Percentiles rank a stretch among this genome's conserved stretches.
phyloP scores from a whole-genome alignment of 2,888 invertebrate species.

The Bimastos eiseni region DNA sequence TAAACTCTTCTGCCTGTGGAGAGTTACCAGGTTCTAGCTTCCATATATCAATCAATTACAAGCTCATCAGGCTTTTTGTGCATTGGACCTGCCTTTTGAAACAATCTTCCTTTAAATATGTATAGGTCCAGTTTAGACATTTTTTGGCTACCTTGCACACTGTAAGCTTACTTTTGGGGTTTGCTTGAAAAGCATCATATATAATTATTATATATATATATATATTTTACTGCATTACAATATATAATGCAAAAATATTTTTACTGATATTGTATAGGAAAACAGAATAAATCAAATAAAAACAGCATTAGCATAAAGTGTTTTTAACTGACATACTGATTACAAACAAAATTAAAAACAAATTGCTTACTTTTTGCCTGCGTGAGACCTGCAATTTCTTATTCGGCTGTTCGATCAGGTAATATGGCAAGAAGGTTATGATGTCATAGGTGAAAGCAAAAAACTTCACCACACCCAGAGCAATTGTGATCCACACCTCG shows the following conservation, averaged over 20 bases:
- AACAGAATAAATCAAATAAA: not conserved
- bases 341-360: not conserved
- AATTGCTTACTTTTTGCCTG: slow-evolving; percentile 52
- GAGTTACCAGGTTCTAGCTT: too few species aligned
- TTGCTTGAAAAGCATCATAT: not conserved
- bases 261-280: not conserved
- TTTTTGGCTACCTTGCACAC: not conserved
- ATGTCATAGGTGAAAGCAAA: slow-evolving; percentile 79
- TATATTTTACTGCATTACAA: not conserved
- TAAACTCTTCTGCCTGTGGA: too few species aligned
- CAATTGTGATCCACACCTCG: slow-evolving; percentile 30
- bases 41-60: too few species aligned
- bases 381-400: slow-evolving; percentile 47
- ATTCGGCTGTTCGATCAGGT: slow-evolving; percentile 73
- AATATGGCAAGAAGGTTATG: slow-evolving; percentile 85
- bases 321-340: not conserved
- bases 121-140: too few species aligned
- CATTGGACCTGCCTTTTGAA: too few species aligned
- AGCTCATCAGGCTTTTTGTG: too few species aligned
- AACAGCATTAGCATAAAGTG: not conserved
- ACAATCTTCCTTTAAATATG: too few species aligned
- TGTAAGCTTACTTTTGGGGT: not conserved
- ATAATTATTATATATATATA: too few species aligned
- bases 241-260: not conserved
- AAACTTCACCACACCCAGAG: slow-evolving; percentile 49